Conservation (phyloP, 2,888 invertebrate species). For the Eremobia ochroleuca region DNA sequence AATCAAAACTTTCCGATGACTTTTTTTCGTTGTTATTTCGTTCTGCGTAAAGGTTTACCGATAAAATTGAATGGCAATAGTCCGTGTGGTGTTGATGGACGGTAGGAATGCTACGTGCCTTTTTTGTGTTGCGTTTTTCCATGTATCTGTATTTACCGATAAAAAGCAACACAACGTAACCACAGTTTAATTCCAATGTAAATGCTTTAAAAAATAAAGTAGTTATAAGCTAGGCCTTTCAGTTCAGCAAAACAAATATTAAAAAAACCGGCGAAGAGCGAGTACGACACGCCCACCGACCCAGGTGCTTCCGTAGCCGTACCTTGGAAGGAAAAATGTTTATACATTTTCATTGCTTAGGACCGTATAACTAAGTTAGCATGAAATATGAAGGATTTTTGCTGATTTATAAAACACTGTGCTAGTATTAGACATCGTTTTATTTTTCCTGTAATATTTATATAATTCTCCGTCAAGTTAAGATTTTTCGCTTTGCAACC, state of each 20-base stretch:
- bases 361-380: not conserved
- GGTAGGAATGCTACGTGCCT: not conserved
- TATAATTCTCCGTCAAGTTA: not conserved
- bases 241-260: not conserved
- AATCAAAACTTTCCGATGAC: not conserved
- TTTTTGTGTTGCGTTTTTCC: not conserved
- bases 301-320: no score
- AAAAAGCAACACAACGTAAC: not conserved
- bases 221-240: not conserved
- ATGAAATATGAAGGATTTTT: not conserved
- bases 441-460: not conserved
- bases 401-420: not conserved
- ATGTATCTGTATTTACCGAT: not conserved
- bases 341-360: not conserved
- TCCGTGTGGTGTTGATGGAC: not conserved
- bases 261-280: not conserved
- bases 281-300: not conserved
- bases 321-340: not conserved
- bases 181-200: not conserved
- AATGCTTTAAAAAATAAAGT: not conserved
- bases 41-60: conserved; percentile 1
- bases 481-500: not conserved
- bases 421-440: not conserved
- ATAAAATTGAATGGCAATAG: not conserved
- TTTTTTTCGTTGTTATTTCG: conserved; percentile 4